These are phyloP conservation scores for Acanthiza pusilla DNA, from an alignment of 2,797 vertebrate species.

Conservation along the genomic window DNA sequence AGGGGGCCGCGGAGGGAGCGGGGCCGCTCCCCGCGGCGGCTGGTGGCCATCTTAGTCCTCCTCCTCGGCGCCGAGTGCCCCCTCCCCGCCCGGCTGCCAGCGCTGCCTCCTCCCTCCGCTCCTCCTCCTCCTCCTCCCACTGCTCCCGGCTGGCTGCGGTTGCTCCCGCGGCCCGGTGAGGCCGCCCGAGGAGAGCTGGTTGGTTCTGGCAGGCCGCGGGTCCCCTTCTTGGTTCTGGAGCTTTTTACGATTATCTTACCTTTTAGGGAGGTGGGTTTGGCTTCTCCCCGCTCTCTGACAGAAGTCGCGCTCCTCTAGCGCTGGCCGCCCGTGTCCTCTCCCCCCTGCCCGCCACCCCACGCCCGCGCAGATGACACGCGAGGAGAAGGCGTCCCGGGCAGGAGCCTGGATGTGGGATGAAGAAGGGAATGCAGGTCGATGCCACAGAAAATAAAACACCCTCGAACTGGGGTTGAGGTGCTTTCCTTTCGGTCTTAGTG, in stretches of 20 bases:
- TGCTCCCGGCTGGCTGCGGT: background rate
- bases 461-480: background rate
- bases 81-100: conserved; percentile 46
- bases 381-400: background rate
- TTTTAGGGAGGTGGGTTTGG: background rate
- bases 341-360: background rate
- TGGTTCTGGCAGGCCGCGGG: background rate
- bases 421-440: background rate
- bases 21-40: conserved; percentile 34
- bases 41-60: conserved; percentile 58
- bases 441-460: background rate
- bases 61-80: conserved; percentile 6
- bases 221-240: background rate
- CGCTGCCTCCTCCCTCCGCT: conserved; percentile 37
- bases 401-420: background rate
- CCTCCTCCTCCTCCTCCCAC: background rate
- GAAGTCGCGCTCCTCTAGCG: background rate
- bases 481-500: background rate
- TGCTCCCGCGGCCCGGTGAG: background rate
- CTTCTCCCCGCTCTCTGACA: background rate
- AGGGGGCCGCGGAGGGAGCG: background rate
- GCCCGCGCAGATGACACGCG: background rate
- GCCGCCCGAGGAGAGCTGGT: background rate
- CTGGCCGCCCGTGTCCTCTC: background rate
- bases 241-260: background rate